phyloP scores from a whole-genome alignment of 2,113 vertebrate genomes.

The Pterophyllum scalare region DNA sequence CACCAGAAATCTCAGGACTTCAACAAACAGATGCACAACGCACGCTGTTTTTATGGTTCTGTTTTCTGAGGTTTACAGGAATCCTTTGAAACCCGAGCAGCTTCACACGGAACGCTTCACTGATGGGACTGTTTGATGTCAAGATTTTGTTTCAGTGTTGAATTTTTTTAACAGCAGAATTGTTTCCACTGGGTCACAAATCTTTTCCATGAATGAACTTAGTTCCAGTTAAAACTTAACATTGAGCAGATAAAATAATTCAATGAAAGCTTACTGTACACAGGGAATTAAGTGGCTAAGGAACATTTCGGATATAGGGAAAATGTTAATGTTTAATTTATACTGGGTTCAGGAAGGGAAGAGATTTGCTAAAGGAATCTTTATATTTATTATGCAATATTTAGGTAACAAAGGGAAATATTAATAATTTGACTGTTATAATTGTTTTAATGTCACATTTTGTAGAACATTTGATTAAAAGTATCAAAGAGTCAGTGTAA shows the following conservation, averaged over 20 bases:
- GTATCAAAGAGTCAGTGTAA: neutral
- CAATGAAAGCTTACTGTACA: neutral
- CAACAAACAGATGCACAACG: neutral
- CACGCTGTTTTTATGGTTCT: neutral
- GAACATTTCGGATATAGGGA: neutral
- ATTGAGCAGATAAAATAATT: neutral
- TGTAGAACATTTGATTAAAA: slow-evolving; percentile 50
- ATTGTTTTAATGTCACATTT: slow-evolving; percentile 34
- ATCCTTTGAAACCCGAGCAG: too few relatives aligned
- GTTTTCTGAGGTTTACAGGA: too few relatives aligned
- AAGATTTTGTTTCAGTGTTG: neutral
- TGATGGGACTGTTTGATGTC: neutral
- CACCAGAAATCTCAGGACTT: neutral
- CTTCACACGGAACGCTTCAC: neutral
- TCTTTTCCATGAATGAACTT: slow-evolving; percentile 1
- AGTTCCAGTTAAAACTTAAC: neutral
- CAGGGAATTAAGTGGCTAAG: neutral
- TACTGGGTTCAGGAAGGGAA: slow-evolving; percentile 4
- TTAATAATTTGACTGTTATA: neutral
- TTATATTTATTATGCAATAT: slow-evolving; percentile 11
- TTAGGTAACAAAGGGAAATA: neutral
- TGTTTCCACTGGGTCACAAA: neutral
- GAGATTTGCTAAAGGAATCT: neutral
- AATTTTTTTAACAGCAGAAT: neutral
- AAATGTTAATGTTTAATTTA: slow-evolving; percentile 22